These are phyloP conservation scores for Dicyrtoma fusca DNA, from an alignment of 2,888 invertebrate species.

Conservation along the genomic window DNA sequence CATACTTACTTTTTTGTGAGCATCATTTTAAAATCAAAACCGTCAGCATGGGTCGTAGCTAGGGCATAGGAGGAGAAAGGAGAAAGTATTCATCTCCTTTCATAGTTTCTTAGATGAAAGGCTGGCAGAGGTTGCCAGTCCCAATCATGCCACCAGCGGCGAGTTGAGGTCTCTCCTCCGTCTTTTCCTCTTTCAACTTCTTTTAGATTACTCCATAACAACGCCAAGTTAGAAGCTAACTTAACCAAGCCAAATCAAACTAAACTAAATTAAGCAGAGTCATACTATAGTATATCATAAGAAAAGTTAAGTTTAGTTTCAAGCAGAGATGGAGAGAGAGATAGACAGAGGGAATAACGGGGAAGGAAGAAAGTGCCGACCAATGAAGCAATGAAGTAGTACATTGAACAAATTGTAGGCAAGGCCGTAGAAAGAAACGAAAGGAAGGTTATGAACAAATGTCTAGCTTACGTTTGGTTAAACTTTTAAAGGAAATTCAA, in stretches of 20 bases:
- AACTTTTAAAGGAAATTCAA: too few species aligned
- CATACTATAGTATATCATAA: too few species aligned
- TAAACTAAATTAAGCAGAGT: background rate
- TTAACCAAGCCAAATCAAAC: constrained; percentile 7
- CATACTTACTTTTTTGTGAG: too few species aligned
- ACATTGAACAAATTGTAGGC: too few species aligned
- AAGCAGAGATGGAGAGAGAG: too few species aligned
- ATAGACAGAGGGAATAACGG: too few species aligned
- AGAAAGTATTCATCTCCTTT: constrained; percentile 33
- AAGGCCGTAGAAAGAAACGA: background rate
- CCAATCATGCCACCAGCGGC: constrained; percentile 27
- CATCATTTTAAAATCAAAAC: too few species aligned
- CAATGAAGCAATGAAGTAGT: background rate
- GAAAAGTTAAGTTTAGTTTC: too few species aligned
- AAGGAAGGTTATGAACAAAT: constrained; percentile 10
- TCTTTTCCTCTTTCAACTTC: background rate
- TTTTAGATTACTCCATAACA: background rate
- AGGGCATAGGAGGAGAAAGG: background rate
- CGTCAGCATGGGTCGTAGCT: background rate
- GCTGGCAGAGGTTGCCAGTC: constrained; percentile 20
- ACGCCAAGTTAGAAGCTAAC: too few species aligned
- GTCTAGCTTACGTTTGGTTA: background rate
- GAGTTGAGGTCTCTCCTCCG: constrained; percentile 6
- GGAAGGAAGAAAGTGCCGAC: background rate
- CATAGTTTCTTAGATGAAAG: constrained; percentile 30